Conservation (phyloP, 2,797 vertebrate genomes). For the Lagorchestes hirsutus region DNA sequence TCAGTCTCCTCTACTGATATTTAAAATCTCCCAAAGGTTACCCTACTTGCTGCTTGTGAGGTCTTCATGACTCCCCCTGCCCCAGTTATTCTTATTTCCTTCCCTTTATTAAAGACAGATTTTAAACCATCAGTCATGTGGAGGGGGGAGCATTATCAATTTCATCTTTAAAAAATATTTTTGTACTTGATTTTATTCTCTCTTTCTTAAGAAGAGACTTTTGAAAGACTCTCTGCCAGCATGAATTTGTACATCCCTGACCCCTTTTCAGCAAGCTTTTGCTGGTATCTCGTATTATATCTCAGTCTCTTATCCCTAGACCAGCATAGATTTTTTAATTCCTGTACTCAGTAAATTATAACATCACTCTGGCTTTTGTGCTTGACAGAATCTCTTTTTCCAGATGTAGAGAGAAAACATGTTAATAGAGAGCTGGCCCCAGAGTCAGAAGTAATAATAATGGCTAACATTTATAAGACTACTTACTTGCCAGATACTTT, state of each 20-base stretch:
- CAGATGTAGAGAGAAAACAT: not conserved
- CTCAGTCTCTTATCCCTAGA: not conserved
- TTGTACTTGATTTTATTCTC: not conserved
- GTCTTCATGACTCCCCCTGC: not conserved
- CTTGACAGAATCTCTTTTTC: not conserved
- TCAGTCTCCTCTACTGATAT: not conserved
- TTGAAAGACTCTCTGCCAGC: not conserved
- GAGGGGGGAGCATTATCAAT: not conserved
- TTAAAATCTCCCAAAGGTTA: not conserved
- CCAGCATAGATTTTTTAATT: slow-evolving; percentile 10
- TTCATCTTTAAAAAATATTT: not conserved
- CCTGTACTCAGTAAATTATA: slow-evolving; percentile 6
- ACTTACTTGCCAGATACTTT: not conserved
- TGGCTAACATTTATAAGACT: not conserved
- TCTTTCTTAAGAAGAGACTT: not conserved
- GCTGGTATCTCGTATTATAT: not conserved
- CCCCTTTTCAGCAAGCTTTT: not conserved
- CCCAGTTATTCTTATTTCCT: not conserved
- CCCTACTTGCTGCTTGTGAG: not conserved
- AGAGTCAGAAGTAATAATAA: not conserved
- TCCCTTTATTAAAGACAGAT: slow-evolving; percentile 4
- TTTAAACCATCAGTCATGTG: not conserved
- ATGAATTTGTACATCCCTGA: not conserved
- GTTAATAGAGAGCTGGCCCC: not conserved
- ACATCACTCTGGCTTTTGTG: not conserved